A percentile compares a stretch with the other conserved stretches of the same genome.
phyloP scores from a whole-genome alignment of 2,888 invertebrate species.

The Octonoba sinensis region DNA sequence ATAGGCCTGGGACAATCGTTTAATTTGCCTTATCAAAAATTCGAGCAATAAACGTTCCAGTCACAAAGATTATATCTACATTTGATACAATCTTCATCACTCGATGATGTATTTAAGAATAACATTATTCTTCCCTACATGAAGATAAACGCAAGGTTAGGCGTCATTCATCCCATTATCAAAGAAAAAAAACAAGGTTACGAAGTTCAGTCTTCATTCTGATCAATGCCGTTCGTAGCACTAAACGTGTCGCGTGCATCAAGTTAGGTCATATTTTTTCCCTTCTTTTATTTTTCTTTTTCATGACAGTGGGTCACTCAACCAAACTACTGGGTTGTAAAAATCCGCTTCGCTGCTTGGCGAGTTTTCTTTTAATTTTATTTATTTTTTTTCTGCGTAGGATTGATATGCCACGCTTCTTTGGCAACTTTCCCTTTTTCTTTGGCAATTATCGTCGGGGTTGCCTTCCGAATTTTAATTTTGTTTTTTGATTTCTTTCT shows the following conservation, averaged over 20 bases:
- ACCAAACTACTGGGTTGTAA: constrained; percentile 34
- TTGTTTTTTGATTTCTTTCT: neutral
- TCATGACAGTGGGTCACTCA: constrained; percentile 40
- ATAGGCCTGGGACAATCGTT: too few species aligned
- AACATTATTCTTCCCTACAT: too few species aligned
- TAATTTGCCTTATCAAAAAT: too few species aligned
- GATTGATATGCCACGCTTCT: constrained; percentile 11
- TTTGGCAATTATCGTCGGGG: neutral
- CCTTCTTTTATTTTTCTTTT: constrained; percentile 14
- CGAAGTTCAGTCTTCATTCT: constrained; percentile 22
- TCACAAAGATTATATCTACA: too few species aligned
- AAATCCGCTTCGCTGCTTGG: constrained; percentile 18
- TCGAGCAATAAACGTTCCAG: too few species aligned
- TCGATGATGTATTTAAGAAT: too few species aligned
- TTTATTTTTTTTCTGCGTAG: constrained; percentile 17
- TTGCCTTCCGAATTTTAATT: neutral
- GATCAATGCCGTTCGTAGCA: constrained; percentile 31
- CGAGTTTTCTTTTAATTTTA: constrained; percentile 1
- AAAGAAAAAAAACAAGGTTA: constrained; percentile 18
- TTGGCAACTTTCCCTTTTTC: neutral
- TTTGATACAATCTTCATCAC: too few species aligned
- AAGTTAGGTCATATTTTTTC: neutral
- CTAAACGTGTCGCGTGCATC: constrained; percentile 24
- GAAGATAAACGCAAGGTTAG: too few species aligned
- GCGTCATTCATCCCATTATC: too few species aligned